phyloP scores from a whole-genome alignment of 2,113 vertebrate genomes.

The Ammodytes marinus region DNA sequence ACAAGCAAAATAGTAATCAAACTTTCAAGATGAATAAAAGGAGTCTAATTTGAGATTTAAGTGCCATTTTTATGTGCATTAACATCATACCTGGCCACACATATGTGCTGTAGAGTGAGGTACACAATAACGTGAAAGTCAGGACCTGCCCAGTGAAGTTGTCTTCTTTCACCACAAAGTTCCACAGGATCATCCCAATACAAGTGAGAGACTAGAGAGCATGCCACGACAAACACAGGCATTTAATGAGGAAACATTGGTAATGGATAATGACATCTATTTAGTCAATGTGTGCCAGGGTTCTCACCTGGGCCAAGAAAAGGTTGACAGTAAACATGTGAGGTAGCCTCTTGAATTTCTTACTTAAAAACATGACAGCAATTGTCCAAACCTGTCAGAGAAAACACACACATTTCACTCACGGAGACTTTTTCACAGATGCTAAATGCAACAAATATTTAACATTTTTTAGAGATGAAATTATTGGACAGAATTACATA shows the following conservation, averaged over 20 bases:
- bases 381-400: conserved; percentile 92
- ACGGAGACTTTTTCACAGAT: neutral
- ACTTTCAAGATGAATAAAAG: too few relatives aligned
- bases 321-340: conserved; percentile 94
- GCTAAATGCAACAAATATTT: neutral
- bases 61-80: neutral
- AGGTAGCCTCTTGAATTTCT: conserved; percentile 92
- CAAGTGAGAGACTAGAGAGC: conserved; percentile 88
- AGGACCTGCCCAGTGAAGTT: conserved; percentile 89
- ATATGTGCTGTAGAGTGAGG: conserved; percentile 93
- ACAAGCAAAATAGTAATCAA: neutral
- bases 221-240: neutral
- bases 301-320: conserved; percentile 92
- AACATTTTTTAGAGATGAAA: neutral
- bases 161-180: conserved; percentile 88
- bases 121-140: conserved; percentile 91
- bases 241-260: neutral
- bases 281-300: neutral
- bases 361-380: conserved; percentile 91
- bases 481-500: neutral
- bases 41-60: neutral
- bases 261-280: neutral
- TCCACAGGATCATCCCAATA: conserved; percentile 95
- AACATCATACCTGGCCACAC: conserved; percentile 92
- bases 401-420: conserved; percentile 1